Conservation (phyloP, 2,113 vertebrate genomes). For the Sturnira hondurensis region DNA sequence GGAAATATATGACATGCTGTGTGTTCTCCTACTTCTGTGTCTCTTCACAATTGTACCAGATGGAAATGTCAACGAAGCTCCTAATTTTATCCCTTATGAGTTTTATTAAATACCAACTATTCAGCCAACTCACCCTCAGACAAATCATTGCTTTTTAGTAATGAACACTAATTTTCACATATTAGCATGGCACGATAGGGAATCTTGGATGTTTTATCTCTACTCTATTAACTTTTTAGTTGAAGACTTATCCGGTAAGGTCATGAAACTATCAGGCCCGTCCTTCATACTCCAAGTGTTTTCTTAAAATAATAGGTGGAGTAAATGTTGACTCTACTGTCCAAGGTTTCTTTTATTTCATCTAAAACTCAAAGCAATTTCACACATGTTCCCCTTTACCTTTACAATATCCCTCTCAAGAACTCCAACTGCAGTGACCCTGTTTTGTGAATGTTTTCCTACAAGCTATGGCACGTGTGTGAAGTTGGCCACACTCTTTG, state of each 20-base stretch:
- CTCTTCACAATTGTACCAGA: background rate
- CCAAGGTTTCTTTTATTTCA: background rate
- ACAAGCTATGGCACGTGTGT: background rate
- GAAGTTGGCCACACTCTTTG: background rate
- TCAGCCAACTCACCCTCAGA: background rate
- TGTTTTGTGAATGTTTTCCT: background rate
- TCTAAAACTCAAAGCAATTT: background rate
- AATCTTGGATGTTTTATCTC: background rate
- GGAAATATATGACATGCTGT: background rate
- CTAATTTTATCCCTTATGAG: background rate
- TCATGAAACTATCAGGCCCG: background rate
- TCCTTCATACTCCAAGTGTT: background rate
- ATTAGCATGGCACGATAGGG: background rate
- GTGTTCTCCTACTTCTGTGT: background rate
- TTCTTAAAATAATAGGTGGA: background rate
- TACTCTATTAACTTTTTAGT: background rate
- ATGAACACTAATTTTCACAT: constrained; percentile 4
- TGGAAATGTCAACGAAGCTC: constrained; percentile 19
- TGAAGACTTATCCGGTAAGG: background rate
- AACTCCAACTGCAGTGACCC: background rate
- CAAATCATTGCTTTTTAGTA: constrained; percentile 33
- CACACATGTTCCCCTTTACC: background rate
- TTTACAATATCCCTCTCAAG: background rate
- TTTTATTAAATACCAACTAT: constrained; percentile 29
- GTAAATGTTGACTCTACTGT: background rate